Evolutionary conservation across 2,797 vertebrate species (phyloP).

Genomic region (Ptychadena robeensis): DNA sequence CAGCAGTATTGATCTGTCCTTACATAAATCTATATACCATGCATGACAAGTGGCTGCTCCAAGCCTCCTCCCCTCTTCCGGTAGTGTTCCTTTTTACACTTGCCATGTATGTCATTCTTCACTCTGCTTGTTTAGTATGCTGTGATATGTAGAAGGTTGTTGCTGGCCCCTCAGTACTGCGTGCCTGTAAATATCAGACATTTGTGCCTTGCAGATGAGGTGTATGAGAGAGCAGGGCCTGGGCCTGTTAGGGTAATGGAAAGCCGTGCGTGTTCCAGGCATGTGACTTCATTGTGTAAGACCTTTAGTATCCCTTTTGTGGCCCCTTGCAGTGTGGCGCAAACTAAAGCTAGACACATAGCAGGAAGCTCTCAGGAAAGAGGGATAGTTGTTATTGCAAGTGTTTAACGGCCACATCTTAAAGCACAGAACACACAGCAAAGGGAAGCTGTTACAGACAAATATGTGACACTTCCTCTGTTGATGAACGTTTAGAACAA

Average conservation of each 20-base stretch:
- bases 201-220: conserved; percentile 27
- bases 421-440: conserved; percentile 44
- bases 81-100: too few species aligned
- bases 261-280: conserved; percentile 40
- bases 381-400: conserved; percentile 54
- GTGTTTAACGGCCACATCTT: conserved; percentile 58
- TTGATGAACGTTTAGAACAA: conserved; percentile 44
- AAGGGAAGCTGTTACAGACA: conserved; percentile 56
- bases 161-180: conserved; percentile 1
- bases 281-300: conserved; percentile 59
- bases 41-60: too few species aligned
- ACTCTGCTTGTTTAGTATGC: too few species aligned
- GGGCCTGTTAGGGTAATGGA: conserved; percentile 41
- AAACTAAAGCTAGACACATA: conserved; percentile 52
- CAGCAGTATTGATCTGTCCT: too few species aligned
- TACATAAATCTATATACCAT: too few species aligned
- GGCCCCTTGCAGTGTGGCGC: conserved; percentile 58
- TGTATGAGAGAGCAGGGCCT: conserved; percentile 29
- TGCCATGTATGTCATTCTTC: too few species aligned
- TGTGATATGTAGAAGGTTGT: background rate
- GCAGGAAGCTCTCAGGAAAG: conserved; percentile 60
- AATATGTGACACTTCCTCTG: conserved; percentile 53
- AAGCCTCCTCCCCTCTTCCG: too few species aligned
- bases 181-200: conserved; percentile 23
- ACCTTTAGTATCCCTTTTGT: conserved; percentile 52